Percentiles rank a stretch among this genome's conserved stretches.
Evolutionary conservation across 2,888 invertebrate genomes (phyloP).

Genomic region (Melanotus villosus): DNA sequence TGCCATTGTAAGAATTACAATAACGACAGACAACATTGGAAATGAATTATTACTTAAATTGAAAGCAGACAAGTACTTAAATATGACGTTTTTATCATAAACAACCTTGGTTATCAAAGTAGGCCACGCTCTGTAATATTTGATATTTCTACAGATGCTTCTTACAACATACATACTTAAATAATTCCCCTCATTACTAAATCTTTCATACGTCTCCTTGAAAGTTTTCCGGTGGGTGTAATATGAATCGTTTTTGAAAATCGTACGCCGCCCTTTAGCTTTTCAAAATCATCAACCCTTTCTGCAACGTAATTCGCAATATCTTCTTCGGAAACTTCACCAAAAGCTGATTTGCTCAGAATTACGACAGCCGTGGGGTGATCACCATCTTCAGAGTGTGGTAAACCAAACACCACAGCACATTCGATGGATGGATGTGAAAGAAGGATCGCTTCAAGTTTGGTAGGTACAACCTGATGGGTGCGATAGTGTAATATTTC

Average conservation of each 20-base stretch:
- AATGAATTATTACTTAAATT: no score
- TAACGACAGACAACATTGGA: no score
- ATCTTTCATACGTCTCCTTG: background rate
- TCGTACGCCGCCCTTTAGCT: slow-evolving; percentile 37
- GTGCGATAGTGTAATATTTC: slow-evolving; percentile 68
- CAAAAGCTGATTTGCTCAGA: slow-evolving; percentile 41
- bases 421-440: slow-evolving; percentile 81
- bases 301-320: slow-evolving; percentile 14
- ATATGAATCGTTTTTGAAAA: slow-evolving; percentile 32
- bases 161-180: no score
- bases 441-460: slow-evolving; percentile 72
- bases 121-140: no score
- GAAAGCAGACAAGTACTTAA: no score
- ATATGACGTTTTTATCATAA: no score
- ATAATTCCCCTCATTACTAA: background rate
- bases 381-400: slow-evolving; percentile 78
- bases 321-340: background rate
- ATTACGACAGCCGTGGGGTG: slow-evolving; percentile 73
- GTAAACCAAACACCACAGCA: slow-evolving; percentile 85
- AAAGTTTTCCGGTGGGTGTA: slow-evolving; percentile 35
- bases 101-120: no score
- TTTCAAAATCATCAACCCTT: slow-evolving; percentile 30
- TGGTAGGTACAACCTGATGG: slow-evolving; percentile 74
- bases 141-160: no score
- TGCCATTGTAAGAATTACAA: no score